Evolutionary conservation across 2,797 vertebrate genomes (phyloP).

Genomic region (Australoheros facetus): DNA sequence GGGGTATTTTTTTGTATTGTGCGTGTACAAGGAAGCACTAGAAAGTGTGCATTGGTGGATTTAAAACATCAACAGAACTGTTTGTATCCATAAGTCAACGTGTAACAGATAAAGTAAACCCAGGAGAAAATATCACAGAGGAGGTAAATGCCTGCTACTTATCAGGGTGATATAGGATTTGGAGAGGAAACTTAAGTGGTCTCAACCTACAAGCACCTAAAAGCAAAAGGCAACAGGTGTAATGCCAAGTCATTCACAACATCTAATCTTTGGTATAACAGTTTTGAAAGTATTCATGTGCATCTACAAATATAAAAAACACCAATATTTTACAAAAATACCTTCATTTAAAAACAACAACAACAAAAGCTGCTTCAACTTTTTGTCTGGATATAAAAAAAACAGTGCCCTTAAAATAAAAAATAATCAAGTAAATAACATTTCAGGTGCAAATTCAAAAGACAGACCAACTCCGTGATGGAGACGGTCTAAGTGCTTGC

Average conservation of each 20-base stretch:
- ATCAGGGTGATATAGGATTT: neutral
- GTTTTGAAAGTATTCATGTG: constrained; percentile 43
- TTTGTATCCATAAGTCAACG: neutral
- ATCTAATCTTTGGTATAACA: constrained; percentile 67
- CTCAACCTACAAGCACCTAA: constrained; percentile 11
- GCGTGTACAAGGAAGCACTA: neutral
- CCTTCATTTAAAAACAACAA: constrained; percentile 26
- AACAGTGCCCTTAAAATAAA: constrained; percentile 64
- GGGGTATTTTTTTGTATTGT: neutral
- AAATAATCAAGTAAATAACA: constrained; percentile 65
- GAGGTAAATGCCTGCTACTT: neutral
- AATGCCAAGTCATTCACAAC: neutral
- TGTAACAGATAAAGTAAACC: neutral
- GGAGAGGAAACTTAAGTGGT: neutral
- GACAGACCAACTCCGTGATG: constrained; percentile 16
- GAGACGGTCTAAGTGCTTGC: constrained; percentile 66
- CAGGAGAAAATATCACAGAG: neutral
- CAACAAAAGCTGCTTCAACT: constrained; percentile 57
- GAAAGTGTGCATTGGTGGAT: neutral
- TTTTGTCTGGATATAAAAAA: constrained; percentile 46
- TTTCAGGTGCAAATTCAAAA: constrained; percentile 74
- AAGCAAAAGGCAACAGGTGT: constrained; percentile 6
- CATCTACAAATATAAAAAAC: constrained; percentile 59
- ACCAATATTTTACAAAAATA: constrained; percentile 49
- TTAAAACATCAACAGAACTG: neutral